Evolutionary conservation across 2,797 vertebrate genomes (phyloP).

Genomic region (Centropyge bicolor): DNA sequence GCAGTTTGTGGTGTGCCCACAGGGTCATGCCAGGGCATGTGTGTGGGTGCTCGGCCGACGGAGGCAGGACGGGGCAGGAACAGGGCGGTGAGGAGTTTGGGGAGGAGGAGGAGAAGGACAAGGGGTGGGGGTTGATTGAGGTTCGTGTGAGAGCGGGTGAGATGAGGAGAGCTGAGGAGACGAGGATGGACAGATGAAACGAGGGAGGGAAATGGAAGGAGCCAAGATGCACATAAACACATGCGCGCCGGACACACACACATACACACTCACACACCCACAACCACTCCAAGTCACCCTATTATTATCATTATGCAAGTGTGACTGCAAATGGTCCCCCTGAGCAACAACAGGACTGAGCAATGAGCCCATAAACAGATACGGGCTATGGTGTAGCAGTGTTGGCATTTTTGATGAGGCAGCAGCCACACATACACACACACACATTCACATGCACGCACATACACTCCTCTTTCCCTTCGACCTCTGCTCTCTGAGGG

Average conservation of each 20-base stretch:
- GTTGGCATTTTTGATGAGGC: constrained; percentile 81
- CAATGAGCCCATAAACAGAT: constrained; percentile 81
- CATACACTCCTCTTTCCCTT: constrained; percentile 68
- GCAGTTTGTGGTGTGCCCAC: constrained; percentile 46
- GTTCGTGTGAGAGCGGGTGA: constrained; percentile 19
- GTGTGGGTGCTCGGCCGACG: constrained; percentile 43
- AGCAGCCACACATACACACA: constrained; percentile 53
- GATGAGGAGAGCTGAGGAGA: constrained; percentile 20
- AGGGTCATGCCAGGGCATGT: constrained; percentile 62
- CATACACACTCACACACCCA: constrained; percentile 36
- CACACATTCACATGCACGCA: constrained; percentile 38
- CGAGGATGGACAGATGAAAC: constrained; percentile 50
- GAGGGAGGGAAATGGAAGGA: constrained; percentile 36
- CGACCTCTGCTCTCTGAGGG: constrained; percentile 80
- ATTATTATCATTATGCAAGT: constrained; percentile 84
- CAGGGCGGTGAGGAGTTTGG: constrained; percentile 1
- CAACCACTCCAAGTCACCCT: constrained; percentile 75
- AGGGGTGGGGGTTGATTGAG: constrained; percentile 10
- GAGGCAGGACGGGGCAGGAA: constrained; percentile 39
- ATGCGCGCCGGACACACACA: constrained; percentile 13
- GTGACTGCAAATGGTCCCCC: constrained; percentile 80
- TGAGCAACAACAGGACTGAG: constrained; percentile 77
- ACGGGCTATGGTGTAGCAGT: constrained; percentile 65
- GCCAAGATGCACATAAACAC: constrained; percentile 23
- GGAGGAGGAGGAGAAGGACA: background rate